Base-by-base conservation (phyloP, 1,140 invertebrate species). In the Ectropis grisescens region DNA sequence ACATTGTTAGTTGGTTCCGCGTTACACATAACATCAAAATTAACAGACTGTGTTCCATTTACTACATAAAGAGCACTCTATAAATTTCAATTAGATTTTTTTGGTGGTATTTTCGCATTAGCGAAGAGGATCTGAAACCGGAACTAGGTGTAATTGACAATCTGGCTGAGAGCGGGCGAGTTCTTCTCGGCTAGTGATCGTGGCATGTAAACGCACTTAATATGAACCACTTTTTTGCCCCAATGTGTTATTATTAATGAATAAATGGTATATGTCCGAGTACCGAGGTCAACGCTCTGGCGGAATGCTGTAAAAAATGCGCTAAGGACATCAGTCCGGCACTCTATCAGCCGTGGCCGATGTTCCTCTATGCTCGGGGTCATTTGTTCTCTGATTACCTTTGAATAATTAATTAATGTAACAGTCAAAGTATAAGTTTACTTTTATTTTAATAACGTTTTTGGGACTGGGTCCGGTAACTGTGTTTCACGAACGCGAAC, bases 231-330 rank as follows among this genome's bases (percentile, higher is more conserved):
- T 72, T 78, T n/a, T 71, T 78, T 74, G 62, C 56, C 56, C 41
- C 33, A 41, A 35, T 49, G 35, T 66, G 53, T 59, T 65, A 60
- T 66, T 72, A 62, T 58, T 66, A 66, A 74, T 64, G 56, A 74
- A 66, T 68, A 70, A 72, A 69, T 64, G 43, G 44, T 60, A 65
- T 65, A 62, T 59, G 56, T 64, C 48, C 50, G 52, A 58, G 55
- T 71, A 69, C 52, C 46, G 60, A 68, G 75, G 71, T 76, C 75
- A 67, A 71, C 41, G 68, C 48, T 62, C 70, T 50, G 33, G 43
- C 25, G 58, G 70, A 69, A 78, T 72, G 70, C 56, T 69, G 56
- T 75, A 71, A 76, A 80, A 79, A 78, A 74, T 76, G 59, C 47
- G 56, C 44, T 76, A 78, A 79, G 70, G 70, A 76, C 71, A 64